Conservation (phyloP, 2,888 invertebrate genomes). For the Stenichneumon culpator region DNA sequence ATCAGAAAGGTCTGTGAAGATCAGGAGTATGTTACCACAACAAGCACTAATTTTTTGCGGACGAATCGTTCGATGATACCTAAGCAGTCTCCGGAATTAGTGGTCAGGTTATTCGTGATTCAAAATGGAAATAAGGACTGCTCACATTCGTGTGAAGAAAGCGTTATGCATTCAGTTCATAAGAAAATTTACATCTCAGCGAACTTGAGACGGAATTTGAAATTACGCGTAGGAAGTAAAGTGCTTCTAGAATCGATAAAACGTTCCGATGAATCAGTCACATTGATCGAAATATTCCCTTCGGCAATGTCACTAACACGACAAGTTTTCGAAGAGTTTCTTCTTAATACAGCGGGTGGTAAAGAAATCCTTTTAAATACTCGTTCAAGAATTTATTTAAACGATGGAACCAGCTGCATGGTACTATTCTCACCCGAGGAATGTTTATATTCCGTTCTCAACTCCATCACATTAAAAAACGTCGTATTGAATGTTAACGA, state of each 20-base stretch:
- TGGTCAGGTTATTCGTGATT: conserved; percentile 79
- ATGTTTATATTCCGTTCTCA: conserved; percentile 72
- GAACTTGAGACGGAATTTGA: conserved; percentile 86
- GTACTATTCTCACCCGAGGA: conserved; percentile 74
- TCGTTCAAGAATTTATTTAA: conserved; percentile 83
- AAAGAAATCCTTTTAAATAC: conserved; percentile 87
- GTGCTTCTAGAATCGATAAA: conserved; percentile 85
- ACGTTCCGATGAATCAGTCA: conserved; percentile 83
- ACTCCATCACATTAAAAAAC: conserved; percentile 64
- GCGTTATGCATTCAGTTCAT: conserved; percentile 58
- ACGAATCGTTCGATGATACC: conserved; percentile 61
- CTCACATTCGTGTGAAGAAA: conserved; percentile 61
- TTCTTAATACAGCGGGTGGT: conserved; percentile 85
- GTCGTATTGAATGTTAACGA: conserved; percentile 68
- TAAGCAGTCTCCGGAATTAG: conserved; percentile 68
- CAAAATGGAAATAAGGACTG: conserved; percentile 75
- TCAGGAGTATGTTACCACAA: conserved; percentile 60
- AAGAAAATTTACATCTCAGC: conserved; percentile 87
- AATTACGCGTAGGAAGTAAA: conserved; percentile 87
- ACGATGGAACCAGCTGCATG: conserved; percentile 66
- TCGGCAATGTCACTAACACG: conserved; percentile 68
- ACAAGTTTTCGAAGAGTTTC: conserved; percentile 78
- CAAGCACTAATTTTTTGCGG: conserved; percentile 69
- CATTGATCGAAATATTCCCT: conserved; percentile 86
- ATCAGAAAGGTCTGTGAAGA: conserved; percentile 77